A percentile compares a stretch with the other conserved stretches of the same genome.
phyloP scores from a whole-genome alignment of 2,113 vertebrate genomes.

The Sminthopsis crassicaudata region DNA sequence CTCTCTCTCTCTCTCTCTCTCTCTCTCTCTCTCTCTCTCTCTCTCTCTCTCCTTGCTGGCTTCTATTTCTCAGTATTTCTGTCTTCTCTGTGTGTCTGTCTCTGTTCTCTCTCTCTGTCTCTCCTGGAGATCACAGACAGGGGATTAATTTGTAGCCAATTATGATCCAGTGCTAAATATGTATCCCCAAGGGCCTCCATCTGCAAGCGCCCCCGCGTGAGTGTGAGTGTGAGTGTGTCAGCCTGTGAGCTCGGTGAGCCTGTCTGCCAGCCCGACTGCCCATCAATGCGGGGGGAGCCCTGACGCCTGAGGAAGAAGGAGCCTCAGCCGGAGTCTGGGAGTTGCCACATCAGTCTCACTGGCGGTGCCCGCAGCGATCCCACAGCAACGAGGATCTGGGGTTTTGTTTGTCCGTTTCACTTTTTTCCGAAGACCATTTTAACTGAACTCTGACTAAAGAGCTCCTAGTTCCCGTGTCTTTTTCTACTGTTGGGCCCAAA shows the following conservation, averaged over 20 bases:
- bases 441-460: neutral
- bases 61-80: neutral
- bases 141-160: constrained; percentile 90
- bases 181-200: constrained; percentile 74
- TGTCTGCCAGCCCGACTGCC: constrained; percentile 24
- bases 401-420: neutral
- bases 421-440: neutral
- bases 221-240: constrained; percentile 6
- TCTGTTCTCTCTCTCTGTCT: constrained; percentile 69
- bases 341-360: constrained; percentile 26
- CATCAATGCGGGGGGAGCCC: constrained; percentile 63
- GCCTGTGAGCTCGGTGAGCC: neutral
- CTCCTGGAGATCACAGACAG: constrained; percentile 80
- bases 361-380: neutral
- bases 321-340: constrained; percentile 67
- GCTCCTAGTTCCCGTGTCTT: neutral
- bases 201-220: constrained; percentile 38
- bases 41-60: constrained; percentile 56
- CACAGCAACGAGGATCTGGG: neutral
- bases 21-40: constrained; percentile 25
- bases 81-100: neutral
- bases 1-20: neutral
- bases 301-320: constrained; percentile 51
- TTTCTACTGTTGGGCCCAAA: neutral
- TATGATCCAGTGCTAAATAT: constrained; percentile 86